Base-by-base conservation (phyloP, 2,888 invertebrate species). In the Tetranychus piercei region DNA sequence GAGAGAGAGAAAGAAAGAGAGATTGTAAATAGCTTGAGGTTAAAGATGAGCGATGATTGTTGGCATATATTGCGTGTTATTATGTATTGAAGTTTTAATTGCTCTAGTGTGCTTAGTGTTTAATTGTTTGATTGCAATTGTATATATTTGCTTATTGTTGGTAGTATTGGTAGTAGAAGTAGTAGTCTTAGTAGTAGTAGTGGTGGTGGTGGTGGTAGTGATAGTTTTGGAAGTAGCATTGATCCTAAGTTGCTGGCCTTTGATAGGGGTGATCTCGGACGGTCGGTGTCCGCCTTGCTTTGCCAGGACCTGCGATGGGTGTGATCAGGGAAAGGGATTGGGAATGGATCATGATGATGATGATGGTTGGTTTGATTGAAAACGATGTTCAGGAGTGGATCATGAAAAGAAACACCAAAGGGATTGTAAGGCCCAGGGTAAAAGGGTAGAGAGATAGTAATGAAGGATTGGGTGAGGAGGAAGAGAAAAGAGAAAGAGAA, bases 241-340 rank as follows among this genome's bases (percentile, higher is more conserved):
- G 34, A 22, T 71, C 71, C 71, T 71, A 34, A 20, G 71, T 44
- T 71, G 71, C 44, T 43, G 71, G 44, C 71, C 73, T 73, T 73
- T 73, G 73, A 23, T 73, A 73, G 20, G 73, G 73, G 44, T 73
- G 73, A 73, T 73, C 73, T 55, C 73, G 55, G 44, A 71, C 71
- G 55, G n/a, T 22, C 8, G 55, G 7, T 22, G 73, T 73, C n/a
- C 73, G 73, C 44, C 71, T 71, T 44, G 43, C 20, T 44, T 71
- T 71, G 20, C 71, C 71, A 45, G 71, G 43, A 71, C 71, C 71
- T 71, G 71, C 71, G 71, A 6, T n/a, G 73, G 64, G 8, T 55
- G 73, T 15, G 73, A 55, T 11, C 15, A 55, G 18, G 44, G 65
- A 20, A 7, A 55, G 15, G 55, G 6, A 55, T 9, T 9, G 15